Percentiles rank a stretch among this genome's conserved stretches.
Evolutionary conservation across 2,797 vertebrate genomes (phyloP).

Genomic region (Karalla daura): DNA sequence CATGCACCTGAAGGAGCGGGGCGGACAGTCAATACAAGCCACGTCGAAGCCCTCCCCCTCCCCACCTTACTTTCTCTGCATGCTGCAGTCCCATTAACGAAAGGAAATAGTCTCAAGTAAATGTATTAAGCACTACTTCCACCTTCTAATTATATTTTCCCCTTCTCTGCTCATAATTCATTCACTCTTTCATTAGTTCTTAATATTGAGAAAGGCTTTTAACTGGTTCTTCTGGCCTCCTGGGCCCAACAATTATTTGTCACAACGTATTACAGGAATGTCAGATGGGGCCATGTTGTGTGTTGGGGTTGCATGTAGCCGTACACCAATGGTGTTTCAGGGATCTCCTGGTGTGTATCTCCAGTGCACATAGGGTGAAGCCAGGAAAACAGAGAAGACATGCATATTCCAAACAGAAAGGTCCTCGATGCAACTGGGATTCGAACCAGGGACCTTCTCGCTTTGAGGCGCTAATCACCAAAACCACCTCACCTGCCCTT

Average conservation of each 20-base stretch:
- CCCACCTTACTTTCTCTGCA: too few species aligned
- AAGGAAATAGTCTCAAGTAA: slow-evolving; percentile 79
- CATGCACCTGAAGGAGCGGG: slow-evolving; percentile 77
- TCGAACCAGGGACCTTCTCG: too few species aligned
- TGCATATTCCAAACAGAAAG: too few species aligned
- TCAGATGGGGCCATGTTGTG: slow-evolving; percentile 30
- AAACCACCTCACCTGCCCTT: too few species aligned
- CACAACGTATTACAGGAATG: slow-evolving; percentile 58
- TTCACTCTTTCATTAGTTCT: slow-evolving; percentile 74
- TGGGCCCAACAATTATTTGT: slow-evolving; percentile 67
- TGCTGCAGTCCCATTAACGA: slow-evolving; percentile 72
- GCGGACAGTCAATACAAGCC: slow-evolving; percentile 69
- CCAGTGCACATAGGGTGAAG: too few species aligned
- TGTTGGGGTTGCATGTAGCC: slow-evolving; percentile 20
- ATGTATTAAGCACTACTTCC: slow-evolving; percentile 77
- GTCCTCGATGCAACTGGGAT: too few species aligned
- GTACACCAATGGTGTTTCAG: too few species aligned
- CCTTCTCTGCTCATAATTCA: slow-evolving; percentile 72
- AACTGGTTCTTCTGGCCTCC: slow-evolving; percentile 52
- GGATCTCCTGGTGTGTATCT: too few species aligned
- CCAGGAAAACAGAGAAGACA: too few species aligned
- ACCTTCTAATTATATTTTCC: slow-evolving; percentile 71
- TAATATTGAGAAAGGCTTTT: slow-evolving; percentile 69
- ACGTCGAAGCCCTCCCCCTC: slow-evolving; percentile 71
- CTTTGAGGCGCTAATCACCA: too few species aligned